phyloP scores from a whole-genome alignment of 2,113 vertebrate species.

The Hemicordylus capensis region DNA sequence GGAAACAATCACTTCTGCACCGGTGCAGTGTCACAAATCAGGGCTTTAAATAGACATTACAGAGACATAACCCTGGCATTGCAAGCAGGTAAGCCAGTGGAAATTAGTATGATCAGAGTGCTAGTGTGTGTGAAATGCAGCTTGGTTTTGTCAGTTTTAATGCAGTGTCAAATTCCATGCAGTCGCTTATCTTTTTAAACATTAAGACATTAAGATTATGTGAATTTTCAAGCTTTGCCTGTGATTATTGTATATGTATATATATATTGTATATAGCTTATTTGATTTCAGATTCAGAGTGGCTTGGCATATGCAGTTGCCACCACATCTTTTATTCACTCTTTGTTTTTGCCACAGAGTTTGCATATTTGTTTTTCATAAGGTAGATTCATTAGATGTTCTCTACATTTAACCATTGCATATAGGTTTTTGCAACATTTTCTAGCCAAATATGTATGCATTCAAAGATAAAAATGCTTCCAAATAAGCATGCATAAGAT shows the following conservation, averaged over 20 bases:
- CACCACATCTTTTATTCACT: background rate
- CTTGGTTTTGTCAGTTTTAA: background rate
- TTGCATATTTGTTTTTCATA: background rate
- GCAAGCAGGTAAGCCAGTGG: background rate
- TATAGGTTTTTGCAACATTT: background rate
- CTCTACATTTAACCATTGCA: background rate
- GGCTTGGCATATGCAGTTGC: background rate
- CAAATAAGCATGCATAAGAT: too few species aligned
- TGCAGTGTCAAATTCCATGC: background rate
- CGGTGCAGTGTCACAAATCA: background rate
- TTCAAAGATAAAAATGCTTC: background rate
- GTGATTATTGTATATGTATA: too few species aligned
- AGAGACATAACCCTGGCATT: background rate
- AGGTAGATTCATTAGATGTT: background rate
- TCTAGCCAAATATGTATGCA: background rate
- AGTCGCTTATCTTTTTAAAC: constrained; percentile 1
- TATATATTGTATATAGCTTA: background rate
- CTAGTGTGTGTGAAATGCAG: background rate
- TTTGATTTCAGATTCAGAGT: background rate
- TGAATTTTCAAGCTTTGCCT: background rate
- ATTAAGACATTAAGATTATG: constrained; percentile 7
- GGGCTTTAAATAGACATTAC: background rate
- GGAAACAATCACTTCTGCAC: background rate
- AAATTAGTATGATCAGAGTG: background rate
- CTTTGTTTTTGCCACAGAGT: too few species aligned